Conservation (phyloP, 1,140 invertebrate species). For the Papilio polyxenes region DNA sequence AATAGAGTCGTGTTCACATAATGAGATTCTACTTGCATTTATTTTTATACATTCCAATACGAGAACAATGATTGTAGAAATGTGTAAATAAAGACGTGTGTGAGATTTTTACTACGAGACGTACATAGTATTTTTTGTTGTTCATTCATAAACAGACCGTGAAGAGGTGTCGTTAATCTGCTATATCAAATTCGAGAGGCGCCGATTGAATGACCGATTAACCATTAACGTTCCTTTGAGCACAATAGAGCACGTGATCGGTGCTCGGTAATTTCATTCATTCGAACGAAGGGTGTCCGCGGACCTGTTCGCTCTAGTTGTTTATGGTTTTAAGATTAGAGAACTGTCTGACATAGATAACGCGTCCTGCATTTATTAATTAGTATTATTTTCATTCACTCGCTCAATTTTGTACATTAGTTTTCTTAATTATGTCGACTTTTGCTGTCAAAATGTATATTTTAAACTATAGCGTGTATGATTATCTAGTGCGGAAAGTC, state of each 20-base stretch:
- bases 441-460: not conserved
- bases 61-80: constrained; percentile 30
- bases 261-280: constrained; percentile 66
- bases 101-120: constrained; percentile 51
- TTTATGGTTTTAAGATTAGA: constrained; percentile 59
- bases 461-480: not conserved
- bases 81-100: constrained; percentile 39
- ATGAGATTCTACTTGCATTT: constrained; percentile 18
- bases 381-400: not conserved
- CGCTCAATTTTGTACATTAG: not conserved
- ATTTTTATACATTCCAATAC: constrained; percentile 18
- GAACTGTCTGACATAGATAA: not conserved
- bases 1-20: not conserved
- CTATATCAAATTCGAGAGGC: constrained; percentile 61
- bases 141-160: constrained; percentile 72
- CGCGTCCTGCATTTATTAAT: not conserved
- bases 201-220: constrained; percentile 70
- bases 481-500: not conserved
- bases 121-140: constrained; percentile 60
- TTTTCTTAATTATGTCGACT: not conserved
- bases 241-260: constrained; percentile 72
- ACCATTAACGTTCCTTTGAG: constrained; percentile 68
- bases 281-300: constrained; percentile 53
- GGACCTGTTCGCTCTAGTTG: constrained; percentile 51
- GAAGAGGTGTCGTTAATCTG: constrained; percentile 65